Conservation (phyloP, 37 sponge, comb jelly and placozoan genomes). For the Halisarca cf. caerulea region DNA sequence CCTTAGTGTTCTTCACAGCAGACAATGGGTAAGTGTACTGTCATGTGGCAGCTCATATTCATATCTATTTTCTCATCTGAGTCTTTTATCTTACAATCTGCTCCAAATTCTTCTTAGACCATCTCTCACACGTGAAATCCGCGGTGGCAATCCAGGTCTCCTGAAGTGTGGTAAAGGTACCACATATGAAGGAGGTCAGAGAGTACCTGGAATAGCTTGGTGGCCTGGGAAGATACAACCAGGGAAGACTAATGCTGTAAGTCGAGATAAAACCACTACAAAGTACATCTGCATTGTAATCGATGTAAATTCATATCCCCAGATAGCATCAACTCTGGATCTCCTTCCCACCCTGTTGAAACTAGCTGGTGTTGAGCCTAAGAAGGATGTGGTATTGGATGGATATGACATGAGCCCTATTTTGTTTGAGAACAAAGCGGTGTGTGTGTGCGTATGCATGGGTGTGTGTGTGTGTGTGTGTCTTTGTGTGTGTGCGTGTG, state of each 20-base stretch:
- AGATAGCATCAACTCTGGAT: slow-evolving; percentile 64
- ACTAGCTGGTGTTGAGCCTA: slow-evolving; percentile 35
- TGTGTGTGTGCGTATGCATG: background rate
- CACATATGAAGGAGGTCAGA: slow-evolving; percentile 83
- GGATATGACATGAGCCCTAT: slow-evolving; percentile 59
- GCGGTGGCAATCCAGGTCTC: slow-evolving; percentile 81
- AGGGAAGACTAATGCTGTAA: slow-evolving; percentile 61
- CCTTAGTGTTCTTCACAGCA: slow-evolving; percentile 64
- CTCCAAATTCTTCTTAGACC: too few relatives aligned
- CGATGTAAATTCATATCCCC: too few relatives aligned
- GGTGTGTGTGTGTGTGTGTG: too few relatives aligned
- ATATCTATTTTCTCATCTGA: too few relatives aligned
- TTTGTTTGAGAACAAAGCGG: slow-evolving; percentile 41
- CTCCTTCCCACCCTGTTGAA: slow-evolving; percentile 66
- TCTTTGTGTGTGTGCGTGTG: too few relatives aligned
- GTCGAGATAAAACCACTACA: too few relatives aligned
- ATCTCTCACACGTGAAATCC: slow-evolving; percentile 52
- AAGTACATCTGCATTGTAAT: too few relatives aligned
- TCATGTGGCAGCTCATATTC: too few relatives aligned
- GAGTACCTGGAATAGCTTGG: slow-evolving; percentile 82
- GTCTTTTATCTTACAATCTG: too few relatives aligned
- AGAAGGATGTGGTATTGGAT: slow-evolving; percentile 41
- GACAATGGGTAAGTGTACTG: slow-evolving; percentile 56
- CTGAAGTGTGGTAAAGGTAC: slow-evolving; percentile 84
- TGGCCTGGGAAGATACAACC: slow-evolving; percentile 76